These are phyloP conservation scores for Olivierus martensii DNA, from an alignment of 1,140 invertebrate genomes.

Conservation along the genomic window DNA sequence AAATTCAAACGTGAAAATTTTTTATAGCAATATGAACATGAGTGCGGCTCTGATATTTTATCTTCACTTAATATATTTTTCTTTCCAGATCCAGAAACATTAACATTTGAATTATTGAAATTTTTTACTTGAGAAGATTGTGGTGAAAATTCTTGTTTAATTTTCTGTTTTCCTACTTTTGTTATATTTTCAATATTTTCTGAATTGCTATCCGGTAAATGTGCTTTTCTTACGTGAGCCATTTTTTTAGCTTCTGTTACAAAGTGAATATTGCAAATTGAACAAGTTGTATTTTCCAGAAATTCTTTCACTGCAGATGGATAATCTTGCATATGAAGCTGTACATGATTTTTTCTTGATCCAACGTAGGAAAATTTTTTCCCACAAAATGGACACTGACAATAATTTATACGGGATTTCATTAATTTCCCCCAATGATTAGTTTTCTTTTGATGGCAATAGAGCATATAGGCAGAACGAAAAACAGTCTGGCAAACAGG, in stretches of 20 bases:
- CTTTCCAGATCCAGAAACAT: too few relatives aligned
- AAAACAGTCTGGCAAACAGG: slow-evolving; percentile 11
- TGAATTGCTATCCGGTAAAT: too few relatives aligned
- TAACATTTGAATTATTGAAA: too few relatives aligned
- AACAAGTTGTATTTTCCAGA: slow-evolving; percentile 14
- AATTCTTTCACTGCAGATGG: slow-evolving; percentile 3
- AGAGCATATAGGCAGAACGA: slow-evolving; percentile 5
- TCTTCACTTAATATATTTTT: too few relatives aligned
- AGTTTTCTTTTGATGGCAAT: slow-evolving; percentile 6
- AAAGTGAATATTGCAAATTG: slow-evolving; percentile 1
- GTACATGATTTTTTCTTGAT: slow-evolving; percentile 10
- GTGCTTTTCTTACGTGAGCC: too few relatives aligned
- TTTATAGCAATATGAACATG: slow-evolving; percentile 8
- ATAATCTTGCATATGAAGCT: slow-evolving; percentile 6
- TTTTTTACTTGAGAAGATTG: too few relatives aligned
- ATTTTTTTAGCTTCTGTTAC: too few relatives aligned
- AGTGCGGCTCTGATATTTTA: too few relatives aligned
- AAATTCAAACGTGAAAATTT: not conserved
- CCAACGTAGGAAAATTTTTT: slow-evolving; percentile 10
- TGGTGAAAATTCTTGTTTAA: too few relatives aligned
- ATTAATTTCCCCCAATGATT: slow-evolving; percentile 13
- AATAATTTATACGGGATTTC: slow-evolving; percentile 1
- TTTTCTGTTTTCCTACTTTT: too few relatives aligned
- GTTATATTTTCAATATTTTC: too few relatives aligned
- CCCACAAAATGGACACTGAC: slow-evolving; percentile 13